Evolutionary conservation across 2,888 invertebrate species (phyloP).

Genomic region (Rhagium mordax): DNA sequence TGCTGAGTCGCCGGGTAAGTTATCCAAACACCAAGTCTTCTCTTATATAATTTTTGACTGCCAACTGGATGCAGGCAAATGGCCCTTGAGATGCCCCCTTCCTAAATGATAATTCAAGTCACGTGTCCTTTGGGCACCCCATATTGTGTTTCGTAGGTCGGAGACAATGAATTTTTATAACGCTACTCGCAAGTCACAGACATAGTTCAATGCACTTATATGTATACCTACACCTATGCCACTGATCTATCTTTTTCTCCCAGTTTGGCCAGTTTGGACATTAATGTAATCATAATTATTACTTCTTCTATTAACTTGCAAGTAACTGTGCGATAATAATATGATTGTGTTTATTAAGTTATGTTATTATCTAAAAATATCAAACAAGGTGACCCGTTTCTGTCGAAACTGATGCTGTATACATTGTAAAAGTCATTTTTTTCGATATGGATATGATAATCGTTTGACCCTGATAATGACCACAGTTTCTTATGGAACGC

Average conservation of each 20-base stretch:
- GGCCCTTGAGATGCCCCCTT: conserved; percentile 22
- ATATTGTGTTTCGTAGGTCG: conserved; percentile 11
- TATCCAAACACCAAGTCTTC: not conserved
- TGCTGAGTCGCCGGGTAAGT: conserved; percentile 62
- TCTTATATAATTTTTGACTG: not conserved
- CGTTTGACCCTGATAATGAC: not conserved
- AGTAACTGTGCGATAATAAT: not conserved
- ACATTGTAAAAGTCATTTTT: not conserved
- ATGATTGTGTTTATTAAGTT: not conserved
- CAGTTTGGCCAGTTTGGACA: not conserved
- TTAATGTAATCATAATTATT: not conserved
- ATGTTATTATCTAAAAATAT: not conserved
- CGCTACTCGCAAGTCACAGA: conserved; percentile 36
- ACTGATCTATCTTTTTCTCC: not conserved
- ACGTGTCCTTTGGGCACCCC: conserved; percentile 27
- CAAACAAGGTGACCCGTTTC: not conserved
- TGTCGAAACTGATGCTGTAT: not conserved
- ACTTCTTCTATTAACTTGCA: not conserved
- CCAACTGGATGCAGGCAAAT: conserved; percentile 9
- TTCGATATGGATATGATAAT: not conserved
- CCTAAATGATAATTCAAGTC: conserved; percentile 13
- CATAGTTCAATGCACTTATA: conserved; percentile 39
- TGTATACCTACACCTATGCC: not conserved
- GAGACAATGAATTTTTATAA: conserved; percentile 29
- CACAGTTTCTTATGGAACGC: too few species aligned